phyloP scores from a whole-genome alignment of 2,113 vertebrate genomes.

The Laticauda laticaudata region DNA sequence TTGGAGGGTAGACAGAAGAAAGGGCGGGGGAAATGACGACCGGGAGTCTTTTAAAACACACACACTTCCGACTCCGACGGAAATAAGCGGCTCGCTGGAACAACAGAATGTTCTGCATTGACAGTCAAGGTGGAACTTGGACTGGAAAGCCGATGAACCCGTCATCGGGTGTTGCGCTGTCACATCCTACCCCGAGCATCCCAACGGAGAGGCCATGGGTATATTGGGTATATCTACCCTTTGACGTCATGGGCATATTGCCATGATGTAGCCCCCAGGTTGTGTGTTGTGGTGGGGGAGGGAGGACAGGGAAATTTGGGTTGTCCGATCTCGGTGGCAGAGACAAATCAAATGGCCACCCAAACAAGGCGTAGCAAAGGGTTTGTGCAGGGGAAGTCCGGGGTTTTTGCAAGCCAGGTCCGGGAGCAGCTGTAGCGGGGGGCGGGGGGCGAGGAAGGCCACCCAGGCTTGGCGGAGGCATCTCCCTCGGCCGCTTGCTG shows the following conservation, averaged over 20 bases:
- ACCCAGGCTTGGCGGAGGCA: neutral
- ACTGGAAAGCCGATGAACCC: neutral
- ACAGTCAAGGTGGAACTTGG: too few relatives aligned
- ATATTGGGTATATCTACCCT: neutral
- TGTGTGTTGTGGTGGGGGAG: too few relatives aligned
- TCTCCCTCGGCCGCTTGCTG: neutral
- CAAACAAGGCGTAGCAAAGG: neutral
- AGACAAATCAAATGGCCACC: neutral
- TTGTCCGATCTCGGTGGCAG: neutral
- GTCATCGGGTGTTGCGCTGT: neutral
- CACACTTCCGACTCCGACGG: conserved; percentile 4
- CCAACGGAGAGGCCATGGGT: neutral
- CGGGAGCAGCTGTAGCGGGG: neutral
- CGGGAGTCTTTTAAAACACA: neutral
- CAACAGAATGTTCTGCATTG: neutral
- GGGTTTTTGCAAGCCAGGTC: neutral
- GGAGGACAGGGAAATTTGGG: neutral
- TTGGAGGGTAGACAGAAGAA: neutral
- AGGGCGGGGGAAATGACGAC: neutral
- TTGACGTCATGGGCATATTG: neutral
- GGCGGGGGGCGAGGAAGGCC: neutral
- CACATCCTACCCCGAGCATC: neutral
- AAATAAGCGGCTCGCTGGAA: neutral
- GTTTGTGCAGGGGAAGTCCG: neutral
- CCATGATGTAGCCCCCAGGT: neutral